Conservation (phyloP, 1,140 invertebrate genomes). For the Macrobrachium rosenbergii region DNA sequence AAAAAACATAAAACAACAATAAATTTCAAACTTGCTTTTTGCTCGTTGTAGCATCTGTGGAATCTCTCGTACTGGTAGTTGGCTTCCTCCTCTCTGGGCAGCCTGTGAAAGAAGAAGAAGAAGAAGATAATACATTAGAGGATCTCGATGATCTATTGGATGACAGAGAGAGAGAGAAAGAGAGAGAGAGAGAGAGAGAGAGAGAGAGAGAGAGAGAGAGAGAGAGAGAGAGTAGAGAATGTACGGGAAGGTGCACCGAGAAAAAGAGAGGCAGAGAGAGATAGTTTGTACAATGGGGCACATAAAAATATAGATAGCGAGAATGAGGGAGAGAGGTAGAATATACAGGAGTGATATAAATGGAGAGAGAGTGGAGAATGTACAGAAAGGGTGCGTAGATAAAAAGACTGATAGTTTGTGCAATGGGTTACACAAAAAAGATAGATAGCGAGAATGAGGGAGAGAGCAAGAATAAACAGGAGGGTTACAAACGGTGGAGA, state of each 20-base stretch:
- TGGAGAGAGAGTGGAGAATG: not conserved
- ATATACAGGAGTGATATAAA: not conserved
- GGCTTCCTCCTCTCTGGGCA: constrained; percentile 56
- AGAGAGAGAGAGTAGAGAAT: constrained; percentile 15
- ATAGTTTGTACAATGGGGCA: not conserved
- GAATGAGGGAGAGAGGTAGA: constrained; percentile 9
- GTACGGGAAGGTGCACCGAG: not conserved
- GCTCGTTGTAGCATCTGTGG: constrained; percentile 71
- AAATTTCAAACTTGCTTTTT: constrained; percentile 70
- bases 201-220: not conserved
- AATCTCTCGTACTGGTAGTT: constrained; percentile 74
- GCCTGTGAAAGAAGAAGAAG: constrained; percentile 65
- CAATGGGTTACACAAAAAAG: too few relatives aligned
- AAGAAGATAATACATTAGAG: not conserved
- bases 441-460: too few relatives aligned
- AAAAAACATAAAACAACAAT: not conserved
- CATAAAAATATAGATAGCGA: not conserved
- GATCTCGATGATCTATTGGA: not conserved
- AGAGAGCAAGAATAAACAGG: too few relatives aligned
- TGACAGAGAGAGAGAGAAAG: not conserved
- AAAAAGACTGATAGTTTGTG: too few relatives aligned
- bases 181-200: not conserved
- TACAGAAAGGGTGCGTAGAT: not conserved
- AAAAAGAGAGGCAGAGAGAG: not conserved
- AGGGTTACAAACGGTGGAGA: too few relatives aligned